A percentile compares a stretch with the other conserved stretches of the same genome.
phyloP scores from a whole-genome alignment of 2,888 invertebrate species.

The Pinctada fucata region DNA sequence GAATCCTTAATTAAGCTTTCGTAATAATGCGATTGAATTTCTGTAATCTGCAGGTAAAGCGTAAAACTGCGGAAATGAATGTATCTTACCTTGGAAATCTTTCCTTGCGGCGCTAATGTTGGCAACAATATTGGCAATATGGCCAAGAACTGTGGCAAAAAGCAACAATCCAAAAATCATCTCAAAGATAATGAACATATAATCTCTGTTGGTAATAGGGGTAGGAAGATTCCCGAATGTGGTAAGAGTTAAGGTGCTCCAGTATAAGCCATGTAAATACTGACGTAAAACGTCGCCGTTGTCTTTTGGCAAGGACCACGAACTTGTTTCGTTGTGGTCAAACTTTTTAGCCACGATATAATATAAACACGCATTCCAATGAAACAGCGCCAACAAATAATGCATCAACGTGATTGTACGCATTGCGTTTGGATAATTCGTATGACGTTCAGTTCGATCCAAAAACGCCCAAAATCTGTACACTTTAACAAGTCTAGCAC shows the following conservation, averaged over 20 bases:
- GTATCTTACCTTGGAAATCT: conserved; percentile 94
- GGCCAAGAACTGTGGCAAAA: conserved; percentile 96
- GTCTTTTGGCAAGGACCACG: conserved; percentile 68
- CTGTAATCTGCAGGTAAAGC: too few relatives aligned
- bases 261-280: conserved; percentile 98
- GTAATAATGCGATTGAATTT: too few relatives aligned
- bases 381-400: conserved; percentile 98
- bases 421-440: conserved; percentile 97
- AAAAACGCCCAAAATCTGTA: conserved; percentile 99
- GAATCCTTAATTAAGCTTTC: too few relatives aligned
- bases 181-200: conserved; percentile 96
- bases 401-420: conserved; percentile 80
- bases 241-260: conserved; percentile 97
- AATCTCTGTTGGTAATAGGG: conserved; percentile 95
- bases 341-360: conserved; percentile 82
- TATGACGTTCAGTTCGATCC: conserved; percentile 98
- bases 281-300: conserved; percentile 80
- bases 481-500: conserved; percentile 97
- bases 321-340: conserved; percentile 36
- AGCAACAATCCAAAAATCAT: conserved; percentile 94
- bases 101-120: conserved; percentile 97
- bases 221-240: conserved; percentile 95
- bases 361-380: conserved; percentile 99
- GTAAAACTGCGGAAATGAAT: too few relatives aligned
- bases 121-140: conserved; percentile 98